Evolutionary conservation across 2,797 vertebrate genomes (phyloP).

Genomic region (Ispidina picta): DNA sequence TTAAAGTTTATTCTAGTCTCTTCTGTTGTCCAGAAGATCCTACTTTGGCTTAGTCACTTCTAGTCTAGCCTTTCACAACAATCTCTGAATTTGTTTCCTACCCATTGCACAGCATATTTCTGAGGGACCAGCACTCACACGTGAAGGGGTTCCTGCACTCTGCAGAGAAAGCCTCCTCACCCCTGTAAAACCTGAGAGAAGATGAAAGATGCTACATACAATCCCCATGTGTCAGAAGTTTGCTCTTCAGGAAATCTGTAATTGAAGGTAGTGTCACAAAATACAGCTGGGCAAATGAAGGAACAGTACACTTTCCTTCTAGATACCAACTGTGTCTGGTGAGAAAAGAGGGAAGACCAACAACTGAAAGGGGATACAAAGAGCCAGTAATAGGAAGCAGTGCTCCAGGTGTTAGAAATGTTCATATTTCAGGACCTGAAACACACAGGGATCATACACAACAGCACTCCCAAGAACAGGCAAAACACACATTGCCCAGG

Average conservation of each 20-base stretch:
- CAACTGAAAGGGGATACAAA: background rate
- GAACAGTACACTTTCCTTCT: background rate
- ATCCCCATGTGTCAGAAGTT: background rate
- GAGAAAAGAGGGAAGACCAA: background rate
- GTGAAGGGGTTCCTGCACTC: background rate
- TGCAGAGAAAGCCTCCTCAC: background rate
- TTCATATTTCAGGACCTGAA: background rate
- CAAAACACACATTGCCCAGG: background rate
- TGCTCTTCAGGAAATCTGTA: background rate
- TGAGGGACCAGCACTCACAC: background rate
- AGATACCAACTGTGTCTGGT: background rate
- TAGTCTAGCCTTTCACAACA: background rate
- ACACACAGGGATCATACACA: background rate
- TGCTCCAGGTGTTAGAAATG: background rate
- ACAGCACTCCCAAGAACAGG: background rate
- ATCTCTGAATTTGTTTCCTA: background rate
- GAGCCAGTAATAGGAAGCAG: accelerated
- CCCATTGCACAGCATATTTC: accelerated
- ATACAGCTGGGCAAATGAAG: background rate
- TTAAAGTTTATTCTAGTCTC: background rate
- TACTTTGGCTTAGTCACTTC: background rate
- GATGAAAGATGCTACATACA: background rate
- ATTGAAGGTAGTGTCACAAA: background rate
- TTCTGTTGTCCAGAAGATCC: background rate
- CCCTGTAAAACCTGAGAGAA: background rate